Evolutionary conservation across 2,113 vertebrate genomes (phyloP).

Genomic region (Proterorhinus semilunaris): DNA sequence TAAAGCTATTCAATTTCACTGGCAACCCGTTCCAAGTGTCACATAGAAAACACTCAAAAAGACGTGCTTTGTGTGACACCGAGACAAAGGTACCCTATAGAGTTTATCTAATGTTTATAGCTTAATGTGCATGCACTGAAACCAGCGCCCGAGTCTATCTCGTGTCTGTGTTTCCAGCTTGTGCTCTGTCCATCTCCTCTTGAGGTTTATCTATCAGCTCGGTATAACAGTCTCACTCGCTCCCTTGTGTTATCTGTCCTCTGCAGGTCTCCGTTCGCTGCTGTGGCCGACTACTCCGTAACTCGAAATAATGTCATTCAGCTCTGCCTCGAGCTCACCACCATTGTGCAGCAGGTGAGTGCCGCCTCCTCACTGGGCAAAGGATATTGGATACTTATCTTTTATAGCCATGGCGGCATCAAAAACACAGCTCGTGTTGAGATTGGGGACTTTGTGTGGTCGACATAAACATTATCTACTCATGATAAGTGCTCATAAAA

Average conservation of each 20-base stretch:
- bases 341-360: conserved; percentile 94
- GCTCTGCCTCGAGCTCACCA: conserved; percentile 97
- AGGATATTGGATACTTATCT: background rate
- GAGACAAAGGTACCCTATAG: too few species aligned
- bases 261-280: conserved; percentile 93
- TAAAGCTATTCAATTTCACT: too few species aligned
- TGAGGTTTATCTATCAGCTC: conserved; percentile 37
- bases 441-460: background rate
- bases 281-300: conserved; percentile 96
- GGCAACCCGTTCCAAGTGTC: too few species aligned
- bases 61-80: too few species aligned
- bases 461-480: background rate
- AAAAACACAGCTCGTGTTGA: background rate
- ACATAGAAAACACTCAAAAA: too few species aligned
- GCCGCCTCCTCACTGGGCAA: conserved; percentile 10
- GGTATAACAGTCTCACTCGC: conserved; percentile 26
- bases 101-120: too few species aligned
- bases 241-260: conserved; percentile 49
- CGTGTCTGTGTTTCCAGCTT: background rate
- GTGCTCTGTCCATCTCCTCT: conserved; percentile 29
- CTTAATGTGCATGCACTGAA: too few species aligned
- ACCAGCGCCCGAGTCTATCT: background rate
- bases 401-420: background rate
- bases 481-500: background rate
- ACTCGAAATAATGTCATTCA: conserved; percentile 98